phyloP scores from a whole-genome alignment of 2,888 invertebrate genomes.

The Therioaphis trifolii region DNA sequence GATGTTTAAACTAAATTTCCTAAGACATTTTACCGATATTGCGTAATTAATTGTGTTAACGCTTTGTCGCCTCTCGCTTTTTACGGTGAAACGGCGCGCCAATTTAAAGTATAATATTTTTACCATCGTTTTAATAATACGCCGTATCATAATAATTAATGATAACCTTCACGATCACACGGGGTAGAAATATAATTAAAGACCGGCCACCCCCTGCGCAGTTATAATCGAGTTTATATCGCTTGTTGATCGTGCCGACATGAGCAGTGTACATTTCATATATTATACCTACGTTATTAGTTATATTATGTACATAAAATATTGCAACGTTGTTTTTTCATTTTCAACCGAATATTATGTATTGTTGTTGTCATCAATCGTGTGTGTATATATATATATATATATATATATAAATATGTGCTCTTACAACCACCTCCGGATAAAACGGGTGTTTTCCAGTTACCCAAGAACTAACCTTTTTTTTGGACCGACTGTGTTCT shows the following conservation, averaged over 20 bases:
- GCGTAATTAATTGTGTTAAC: neutral
- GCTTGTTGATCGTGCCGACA: conserved; percentile 7
- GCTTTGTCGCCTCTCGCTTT: neutral
- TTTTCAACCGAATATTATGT: conserved; percentile 1
- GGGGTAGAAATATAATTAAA: conserved; percentile 8
- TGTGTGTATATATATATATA: neutral
- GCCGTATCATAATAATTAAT: neutral
- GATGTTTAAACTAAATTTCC: neutral
- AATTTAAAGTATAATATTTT: neutral
- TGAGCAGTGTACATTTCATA: neutral
- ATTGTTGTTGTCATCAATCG: conserved; percentile 9
- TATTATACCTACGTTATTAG: neutral
- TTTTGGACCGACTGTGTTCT: neutral
- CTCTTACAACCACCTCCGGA: conserved; percentile 1
- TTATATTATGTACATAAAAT: neutral
- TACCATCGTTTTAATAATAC: neutral
- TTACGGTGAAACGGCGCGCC: neutral
- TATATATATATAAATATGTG: neutral
- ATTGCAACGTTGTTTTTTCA: neutral
- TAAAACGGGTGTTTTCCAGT: neutral
- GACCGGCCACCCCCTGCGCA: neutral
- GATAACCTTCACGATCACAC: neutral
- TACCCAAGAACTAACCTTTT: conserved; percentile 9
- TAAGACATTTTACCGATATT: neutral
- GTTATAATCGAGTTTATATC: conserved; percentile 31